A percentile compares a stretch with the other conserved stretches of the same genome.
Evolutionary conservation across 2,113 vertebrate genomes (phyloP).

Genomic region (Lota lota): DNA sequence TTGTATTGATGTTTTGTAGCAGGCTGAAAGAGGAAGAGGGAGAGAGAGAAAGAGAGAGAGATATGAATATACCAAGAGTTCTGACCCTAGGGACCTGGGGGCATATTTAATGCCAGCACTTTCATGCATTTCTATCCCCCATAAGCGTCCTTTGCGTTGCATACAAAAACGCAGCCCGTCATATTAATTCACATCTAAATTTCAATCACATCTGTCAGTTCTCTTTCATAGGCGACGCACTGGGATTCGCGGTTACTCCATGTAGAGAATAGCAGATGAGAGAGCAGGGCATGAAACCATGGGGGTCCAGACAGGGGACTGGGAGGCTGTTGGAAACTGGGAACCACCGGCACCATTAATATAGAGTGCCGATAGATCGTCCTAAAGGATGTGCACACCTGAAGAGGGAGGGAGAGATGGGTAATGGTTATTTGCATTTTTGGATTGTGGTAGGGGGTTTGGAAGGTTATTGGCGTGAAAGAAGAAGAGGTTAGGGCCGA

Average conservation of each 20-base stretch:
- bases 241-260: slow-evolving; percentile 39
- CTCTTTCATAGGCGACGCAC: slow-evolving; percentile 35
- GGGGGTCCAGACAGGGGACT: not conserved
- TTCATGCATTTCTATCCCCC: slow-evolving; percentile 50
- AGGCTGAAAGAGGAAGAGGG: no score
- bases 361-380: no score
- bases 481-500: not conserved
- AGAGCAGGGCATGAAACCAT: slow-evolving; percentile 11
- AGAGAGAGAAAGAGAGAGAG: no score
- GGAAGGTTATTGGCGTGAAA: not conserved
- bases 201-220: slow-evolving; percentile 35
- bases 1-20: no score
- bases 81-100: slow-evolving; percentile 15
- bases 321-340: not conserved
- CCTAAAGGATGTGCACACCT: no score
- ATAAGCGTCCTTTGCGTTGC: slow-evolving; percentile 33
- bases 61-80: slow-evolving; percentile 38
- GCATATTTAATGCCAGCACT: slow-evolving; percentile 47
- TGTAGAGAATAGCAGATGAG: slow-evolving; percentile 23
- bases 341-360: not conserved
- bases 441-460: not conserved
- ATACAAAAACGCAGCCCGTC: slow-evolving; percentile 41
- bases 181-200: slow-evolving; percentile 64
- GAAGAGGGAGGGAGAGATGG: not conserved
- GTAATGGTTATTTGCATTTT: not conserved